A percentile compares a stretch with the other conserved stretches of the same genome.
Evolutionary conservation across 2,113 vertebrate species (phyloP).

Genomic region (Nematolebias whitei): DNA sequence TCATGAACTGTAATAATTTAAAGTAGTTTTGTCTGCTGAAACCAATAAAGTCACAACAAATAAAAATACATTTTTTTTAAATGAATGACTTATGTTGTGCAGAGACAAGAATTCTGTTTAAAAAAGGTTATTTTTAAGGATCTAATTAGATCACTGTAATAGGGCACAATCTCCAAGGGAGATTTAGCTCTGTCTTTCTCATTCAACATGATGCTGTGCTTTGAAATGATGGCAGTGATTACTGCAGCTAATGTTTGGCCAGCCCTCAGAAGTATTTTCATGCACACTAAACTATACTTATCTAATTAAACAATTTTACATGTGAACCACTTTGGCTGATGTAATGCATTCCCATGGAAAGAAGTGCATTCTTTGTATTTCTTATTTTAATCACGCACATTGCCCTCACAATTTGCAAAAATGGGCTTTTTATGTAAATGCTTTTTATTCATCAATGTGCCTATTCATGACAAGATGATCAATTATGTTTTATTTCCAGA

Average conservation of each 20-base stretch:
- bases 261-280: slow-evolving; percentile 5
- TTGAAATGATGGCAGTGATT: slow-evolving; percentile 52
- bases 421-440: background rate
- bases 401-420: slow-evolving; percentile 6
- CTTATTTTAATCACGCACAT: background rate
- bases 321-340: background rate
- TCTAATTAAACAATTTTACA: slow-evolving; percentile 20
- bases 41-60: background rate
- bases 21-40: background rate
- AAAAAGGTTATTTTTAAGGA: slow-evolving; percentile 47
- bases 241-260: slow-evolving; percentile 3
- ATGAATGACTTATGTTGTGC: slow-evolving; percentile 10
- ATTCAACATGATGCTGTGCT: slow-evolving; percentile 43
- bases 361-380: background rate
- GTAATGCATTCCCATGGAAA: background rate
- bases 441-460: slow-evolving; percentile 7
- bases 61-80: background rate
- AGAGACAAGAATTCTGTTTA: slow-evolving; percentile 34
- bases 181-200: slow-evolving; percentile 43
- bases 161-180: slow-evolving; percentile 40
- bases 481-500: slow-evolving; percentile 13
- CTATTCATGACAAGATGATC: slow-evolving; percentile 4
- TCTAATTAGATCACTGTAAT: slow-evolving; percentile 65
- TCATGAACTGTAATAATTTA: background rate
- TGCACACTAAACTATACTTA: slow-evolving; percentile 24